Evolutionary conservation across 1,140 invertebrate species (phyloP).

Genomic region (Pogonus chalceus): DNA sequence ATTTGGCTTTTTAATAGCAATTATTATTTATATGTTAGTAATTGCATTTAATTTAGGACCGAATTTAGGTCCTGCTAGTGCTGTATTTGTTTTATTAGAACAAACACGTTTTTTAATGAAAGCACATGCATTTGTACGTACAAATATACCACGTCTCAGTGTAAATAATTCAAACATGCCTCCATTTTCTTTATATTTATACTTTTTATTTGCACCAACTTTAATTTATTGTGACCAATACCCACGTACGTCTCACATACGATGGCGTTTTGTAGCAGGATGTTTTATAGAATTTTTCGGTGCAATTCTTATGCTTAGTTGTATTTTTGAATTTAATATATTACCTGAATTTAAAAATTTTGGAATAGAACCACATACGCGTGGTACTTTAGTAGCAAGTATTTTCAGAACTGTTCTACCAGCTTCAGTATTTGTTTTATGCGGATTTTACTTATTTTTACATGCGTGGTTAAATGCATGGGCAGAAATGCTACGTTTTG

Average conservation of each 20-base stretch:
- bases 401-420: conserved; percentile 66
- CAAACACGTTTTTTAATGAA: conserved; percentile 72
- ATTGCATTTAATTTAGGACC: neutral
- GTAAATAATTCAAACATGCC: conserved; percentile 39
- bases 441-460: conserved; percentile 71
- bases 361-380: conserved; percentile 42
- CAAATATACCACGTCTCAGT: conserved; percentile 42
- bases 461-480: conserved; percentile 83
- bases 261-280: neutral
- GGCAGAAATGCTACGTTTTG: conserved; percentile 75
- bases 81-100: conserved; percentile 14
- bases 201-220: conserved; percentile 79
- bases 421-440: conserved; percentile 57
- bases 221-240: conserved; percentile 63
- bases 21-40: neutral
- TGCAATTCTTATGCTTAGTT: neutral
- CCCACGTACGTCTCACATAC: neutral
- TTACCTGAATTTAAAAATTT: neutral
- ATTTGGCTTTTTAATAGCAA: too few relatives aligned
- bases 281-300: neutral
- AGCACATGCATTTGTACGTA: conserved; percentile 63
- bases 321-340: neutral
- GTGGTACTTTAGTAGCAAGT: conserved; percentile 47
- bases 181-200: conserved; percentile 63
- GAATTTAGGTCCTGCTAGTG: neutral